Evolutionary conservation across 2,888 invertebrate species (phyloP).

Genomic region (Nipponacmea schrenckii): DNA sequence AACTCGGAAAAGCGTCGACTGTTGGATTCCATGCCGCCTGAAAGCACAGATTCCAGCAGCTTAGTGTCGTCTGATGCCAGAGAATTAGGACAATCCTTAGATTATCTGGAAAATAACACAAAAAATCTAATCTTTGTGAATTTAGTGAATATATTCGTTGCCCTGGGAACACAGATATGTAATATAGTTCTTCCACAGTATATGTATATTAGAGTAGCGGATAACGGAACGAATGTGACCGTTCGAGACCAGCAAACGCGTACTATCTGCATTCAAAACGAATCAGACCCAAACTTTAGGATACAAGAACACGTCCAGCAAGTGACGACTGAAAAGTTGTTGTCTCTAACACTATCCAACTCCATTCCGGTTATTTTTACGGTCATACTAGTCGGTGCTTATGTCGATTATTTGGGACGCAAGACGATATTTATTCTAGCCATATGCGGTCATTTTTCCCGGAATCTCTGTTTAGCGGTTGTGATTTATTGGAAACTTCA

Average conservation of each 20-base stretch:
- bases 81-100: too few species aligned
- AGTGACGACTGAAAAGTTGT: not conserved
- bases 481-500: not conserved
- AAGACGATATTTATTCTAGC: constrained; percentile 1
- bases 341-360: not conserved
- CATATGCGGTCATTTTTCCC: not conserved
- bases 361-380: constrained; percentile 19
- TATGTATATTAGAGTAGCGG: constrained; percentile 9
- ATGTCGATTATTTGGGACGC: constrained; percentile 23
- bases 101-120: too few species aligned
- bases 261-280: constrained; percentile 14
- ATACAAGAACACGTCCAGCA: not conserved
- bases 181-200: constrained; percentile 5
- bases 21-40: too few species aligned
- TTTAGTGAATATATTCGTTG: constrained; percentile 8
- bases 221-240: constrained; percentile 4
- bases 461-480: not conserved
- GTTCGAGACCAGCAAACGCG: constrained; percentile 2
- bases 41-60: too few species aligned
- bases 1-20: too few species aligned
- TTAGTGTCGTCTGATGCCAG: too few species aligned
- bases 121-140: constrained; percentile 12
- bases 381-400: constrained; percentile 20
- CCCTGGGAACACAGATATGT: not conserved
- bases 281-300: constrained; percentile 10